Conservation (phyloP, 2,888 invertebrate genomes). For the Hirtodrosophila alboralis region DNA sequence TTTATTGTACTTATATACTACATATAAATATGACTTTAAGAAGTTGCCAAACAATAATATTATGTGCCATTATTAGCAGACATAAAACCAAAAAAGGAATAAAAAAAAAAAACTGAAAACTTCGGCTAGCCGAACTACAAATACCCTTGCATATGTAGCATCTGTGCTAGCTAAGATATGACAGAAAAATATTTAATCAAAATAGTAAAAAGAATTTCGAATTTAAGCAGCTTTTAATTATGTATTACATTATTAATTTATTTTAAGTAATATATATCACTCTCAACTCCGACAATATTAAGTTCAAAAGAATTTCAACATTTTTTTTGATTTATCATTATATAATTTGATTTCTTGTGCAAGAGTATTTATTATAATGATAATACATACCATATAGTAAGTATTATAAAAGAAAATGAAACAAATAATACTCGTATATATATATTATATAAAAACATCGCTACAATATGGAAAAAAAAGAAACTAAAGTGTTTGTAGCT, state of each 20-base stretch:
- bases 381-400: neutral
- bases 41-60: constrained; percentile 83
- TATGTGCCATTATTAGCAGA: constrained; percentile 84
- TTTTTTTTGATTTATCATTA: too few species aligned
- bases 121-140: constrained; percentile 32
- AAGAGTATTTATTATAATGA: constrained; percentile 2
- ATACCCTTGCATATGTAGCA: constrained; percentile 18
- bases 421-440: constrained; percentile 3
- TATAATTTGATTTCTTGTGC: too few species aligned
- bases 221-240: too few species aligned
- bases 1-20: constrained; percentile 26
- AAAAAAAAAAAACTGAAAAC: neutral
- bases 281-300: too few species aligned
- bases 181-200: too few species aligned
- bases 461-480: too few species aligned
- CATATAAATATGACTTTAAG: constrained; percentile 34
- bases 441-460: too few species aligned
- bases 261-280: too few species aligned
- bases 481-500: constrained; percentile 17
- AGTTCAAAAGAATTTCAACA: too few species aligned
- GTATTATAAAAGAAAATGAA: constrained; percentile 4
- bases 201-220: too few species aligned
- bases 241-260: too few species aligned
- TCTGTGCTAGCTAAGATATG: too few species aligned
- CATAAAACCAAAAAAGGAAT: constrained; percentile 30